A percentile compares a stretch with the other conserved stretches of the same genome.
Evolutionary conservation across 2,888 invertebrate genomes (phyloP).

Genomic region (Lepidocyrtinus sp.): DNA sequence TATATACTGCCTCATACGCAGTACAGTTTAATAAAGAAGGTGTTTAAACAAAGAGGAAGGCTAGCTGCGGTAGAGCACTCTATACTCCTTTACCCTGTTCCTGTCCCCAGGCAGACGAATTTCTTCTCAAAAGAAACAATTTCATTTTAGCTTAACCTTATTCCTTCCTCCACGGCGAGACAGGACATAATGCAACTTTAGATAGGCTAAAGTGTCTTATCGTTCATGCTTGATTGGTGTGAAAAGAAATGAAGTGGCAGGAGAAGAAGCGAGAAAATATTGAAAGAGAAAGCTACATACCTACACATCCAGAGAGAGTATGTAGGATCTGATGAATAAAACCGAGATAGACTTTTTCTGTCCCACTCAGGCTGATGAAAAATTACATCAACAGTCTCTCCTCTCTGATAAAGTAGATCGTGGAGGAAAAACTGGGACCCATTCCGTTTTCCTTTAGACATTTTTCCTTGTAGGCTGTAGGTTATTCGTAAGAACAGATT

Average conservation of each 20-base stretch:
- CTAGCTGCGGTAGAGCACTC: not conserved
- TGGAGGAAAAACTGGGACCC: not conserved
- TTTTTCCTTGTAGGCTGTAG: not conserved
- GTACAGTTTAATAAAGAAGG: not conserved
- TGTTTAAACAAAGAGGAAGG: not conserved
- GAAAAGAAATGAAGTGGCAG: slow-evolving; percentile 58
- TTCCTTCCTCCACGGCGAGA: not conserved
- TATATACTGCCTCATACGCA: too few relatives aligned
- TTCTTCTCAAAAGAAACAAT: not conserved
- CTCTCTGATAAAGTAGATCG: not conserved
- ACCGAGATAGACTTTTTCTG: not conserved
- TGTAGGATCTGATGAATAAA: too few relatives aligned
- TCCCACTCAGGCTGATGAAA: slow-evolving; percentile 14
- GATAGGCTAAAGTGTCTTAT: slow-evolving; percentile 35
- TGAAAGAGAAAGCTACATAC: not conserved
- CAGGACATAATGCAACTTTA: not conserved
- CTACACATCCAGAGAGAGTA: not conserved
- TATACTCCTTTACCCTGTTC: not conserved
- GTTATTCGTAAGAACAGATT: slow-evolving; percentile 51
- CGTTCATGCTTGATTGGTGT: slow-evolving; percentile 58
- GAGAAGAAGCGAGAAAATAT: slow-evolving; percentile 20
- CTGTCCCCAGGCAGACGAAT: not conserved
- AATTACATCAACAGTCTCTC: slow-evolving; percentile 33
- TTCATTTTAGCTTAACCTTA: not conserved
- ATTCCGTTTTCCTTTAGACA: not conserved